Base-by-base conservation (phyloP, 2,797 vertebrate species). In the Rhinogobio ventralis region DNA sequence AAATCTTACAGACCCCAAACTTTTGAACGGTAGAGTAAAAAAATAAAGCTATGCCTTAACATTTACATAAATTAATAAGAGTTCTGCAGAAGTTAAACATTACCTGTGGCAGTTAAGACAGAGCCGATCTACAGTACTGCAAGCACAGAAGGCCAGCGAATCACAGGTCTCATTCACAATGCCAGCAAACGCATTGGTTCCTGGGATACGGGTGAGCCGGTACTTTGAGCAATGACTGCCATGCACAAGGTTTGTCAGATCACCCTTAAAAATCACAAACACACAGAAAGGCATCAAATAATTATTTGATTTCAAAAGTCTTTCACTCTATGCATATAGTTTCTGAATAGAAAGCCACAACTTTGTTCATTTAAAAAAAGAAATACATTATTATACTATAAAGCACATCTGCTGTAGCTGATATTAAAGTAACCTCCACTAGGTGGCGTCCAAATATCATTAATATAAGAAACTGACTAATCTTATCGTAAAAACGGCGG, bases 101-200 rank as follows among this genome's bases (percentile, higher is more conserved):
- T 79, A 99, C 98, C 98, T 96, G 95, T 99, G 98, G 93, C 98
- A 99, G 95, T 99, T 99, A 90, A 99, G 97, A 87, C 98, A 99
- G 82, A 99, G 97, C 0, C 98, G 95, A 92, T 99, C 98, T 79
- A 99, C 98, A 55, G 98, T 99, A 90, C 98, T 99, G 89, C 98
- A 99, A 73, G 98, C 98, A 1, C 98, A 99, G 95, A 99, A 99
- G 0, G 98, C 98, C 55, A 99, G 95, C 0, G 98, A 98, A 89
- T 99, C 98, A 0, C 98, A 99, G 0, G 98, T 99, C 93, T 99
- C 98, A 0, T 99, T 99, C 90, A 99, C 97, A 0, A 99, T 97
- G 13, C 98, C 98, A 1, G 98, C 97, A 2, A 99, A 99, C 0
- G 98, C 96, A 0, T 99, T 99, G 90, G 98, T 99, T 68, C 97